Conservation (phyloP, 1,140 invertebrate species). For the Caerostris darwini region DNA sequence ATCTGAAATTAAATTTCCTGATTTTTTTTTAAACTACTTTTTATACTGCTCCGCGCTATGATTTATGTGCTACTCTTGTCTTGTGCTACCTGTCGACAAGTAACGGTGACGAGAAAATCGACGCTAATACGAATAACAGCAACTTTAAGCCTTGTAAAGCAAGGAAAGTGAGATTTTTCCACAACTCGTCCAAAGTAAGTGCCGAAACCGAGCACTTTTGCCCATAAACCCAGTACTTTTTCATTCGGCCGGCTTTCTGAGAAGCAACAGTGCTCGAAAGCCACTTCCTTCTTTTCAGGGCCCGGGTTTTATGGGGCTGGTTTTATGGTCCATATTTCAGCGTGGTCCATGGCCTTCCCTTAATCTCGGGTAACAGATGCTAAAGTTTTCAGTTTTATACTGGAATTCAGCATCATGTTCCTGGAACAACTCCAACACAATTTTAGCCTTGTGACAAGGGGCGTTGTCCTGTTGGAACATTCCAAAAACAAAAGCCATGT, state of each 20-base stretch:
- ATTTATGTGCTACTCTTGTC: slow-evolving; percentile 23
- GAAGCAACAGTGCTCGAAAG: slow-evolving; percentile 34
- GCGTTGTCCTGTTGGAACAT: too few relatives aligned
- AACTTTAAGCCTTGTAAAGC: slow-evolving; percentile 59
- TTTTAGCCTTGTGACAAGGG: too few relatives aligned
- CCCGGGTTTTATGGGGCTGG: slow-evolving; percentile 45
- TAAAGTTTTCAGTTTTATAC: too few relatives aligned
- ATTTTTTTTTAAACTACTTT: not conserved
- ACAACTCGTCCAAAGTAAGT: slow-evolving; percentile 40
- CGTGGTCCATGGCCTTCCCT: slow-evolving; percentile 17
- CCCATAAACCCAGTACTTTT: slow-evolving; percentile 19
- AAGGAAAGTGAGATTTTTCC: slow-evolving; percentile 26
- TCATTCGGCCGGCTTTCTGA: not conserved
- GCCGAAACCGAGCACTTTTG: slow-evolving; percentile 45
- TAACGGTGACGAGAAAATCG: not conserved
- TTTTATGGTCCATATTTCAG: slow-evolving; percentile 61
- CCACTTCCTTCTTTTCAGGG: slow-evolving; percentile 14
- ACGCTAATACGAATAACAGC: slow-evolving; percentile 56
- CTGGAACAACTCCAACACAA: too few relatives aligned
- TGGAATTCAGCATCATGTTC: too few relatives aligned
- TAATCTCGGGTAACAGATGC: slow-evolving; percentile 60
- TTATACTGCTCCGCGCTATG: not conserved
- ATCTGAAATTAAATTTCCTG: too few relatives aligned
- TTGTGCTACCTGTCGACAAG: not conserved
- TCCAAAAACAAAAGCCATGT: too few relatives aligned